These are phyloP conservation scores for Tenthredo distinguenda DNA, from an alignment of 2,888 invertebrate genomes.

Conservation along the genomic window DNA sequence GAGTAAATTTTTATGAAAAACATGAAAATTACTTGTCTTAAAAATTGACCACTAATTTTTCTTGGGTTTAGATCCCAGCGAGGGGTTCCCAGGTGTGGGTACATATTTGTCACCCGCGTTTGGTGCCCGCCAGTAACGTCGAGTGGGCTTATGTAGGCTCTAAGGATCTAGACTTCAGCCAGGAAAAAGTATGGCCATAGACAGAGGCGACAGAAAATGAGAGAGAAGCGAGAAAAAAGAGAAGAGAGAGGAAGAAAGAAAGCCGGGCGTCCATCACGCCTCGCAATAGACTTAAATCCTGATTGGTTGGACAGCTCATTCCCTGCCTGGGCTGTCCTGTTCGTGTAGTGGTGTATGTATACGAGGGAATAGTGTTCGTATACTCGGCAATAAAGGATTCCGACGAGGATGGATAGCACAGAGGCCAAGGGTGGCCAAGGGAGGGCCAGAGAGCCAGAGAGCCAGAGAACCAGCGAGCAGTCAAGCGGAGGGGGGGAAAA, in stretches of 20 bases:
- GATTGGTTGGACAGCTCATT: slow-evolving; percentile 75
- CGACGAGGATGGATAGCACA: slow-evolving; percentile 73
- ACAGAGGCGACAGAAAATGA: background rate
- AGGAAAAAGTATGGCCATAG: background rate
- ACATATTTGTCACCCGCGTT: slow-evolving; percentile 17
- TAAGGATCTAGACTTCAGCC: slow-evolving; percentile 19
- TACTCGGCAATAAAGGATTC: slow-evolving; percentile 75
- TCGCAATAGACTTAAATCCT: slow-evolving; percentile 73
- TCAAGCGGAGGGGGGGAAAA: slow-evolving; percentile 46
- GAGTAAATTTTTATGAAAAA: background rate
- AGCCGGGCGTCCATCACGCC: slow-evolving; percentile 68
- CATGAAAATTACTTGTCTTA: background rate
- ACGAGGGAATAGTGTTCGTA: slow-evolving; percentile 61
- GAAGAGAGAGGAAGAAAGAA: slow-evolving; percentile 45
- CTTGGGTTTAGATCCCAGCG: background rate
- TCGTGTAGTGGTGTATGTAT: slow-evolving; percentile 56
- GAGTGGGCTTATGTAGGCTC: slow-evolving; percentile 33
- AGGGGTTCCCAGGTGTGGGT: background rate
- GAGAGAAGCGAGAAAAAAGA: slow-evolving; percentile 35
- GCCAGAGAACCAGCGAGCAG: background rate
- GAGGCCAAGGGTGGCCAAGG: slow-evolving; percentile 57
- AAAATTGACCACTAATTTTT: background rate
- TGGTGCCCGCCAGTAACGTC: slow-evolving; percentile 29
- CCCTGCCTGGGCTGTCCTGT: slow-evolving; percentile 59
- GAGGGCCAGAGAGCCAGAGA: background rate